These are phyloP conservation scores for Acanthoscelides obtectus DNA, from an alignment of 2,888 invertebrate species.

Conservation along the genomic window DNA sequence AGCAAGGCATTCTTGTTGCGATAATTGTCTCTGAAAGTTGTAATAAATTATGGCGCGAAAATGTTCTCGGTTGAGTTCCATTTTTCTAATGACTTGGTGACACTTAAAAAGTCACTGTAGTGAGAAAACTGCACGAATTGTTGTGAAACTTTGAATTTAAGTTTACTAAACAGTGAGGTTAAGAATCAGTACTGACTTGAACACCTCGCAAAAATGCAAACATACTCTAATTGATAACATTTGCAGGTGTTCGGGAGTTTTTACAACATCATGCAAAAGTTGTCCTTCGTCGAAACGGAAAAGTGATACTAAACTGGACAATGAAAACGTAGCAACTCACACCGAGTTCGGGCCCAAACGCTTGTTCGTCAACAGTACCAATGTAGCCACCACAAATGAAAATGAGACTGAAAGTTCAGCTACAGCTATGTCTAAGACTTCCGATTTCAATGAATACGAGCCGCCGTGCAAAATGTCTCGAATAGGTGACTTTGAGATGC, in stretches of 20 bases:
- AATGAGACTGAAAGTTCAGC: slow-evolving; percentile 28
- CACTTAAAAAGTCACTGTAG: too few species aligned
- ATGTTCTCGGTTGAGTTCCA: too few species aligned
- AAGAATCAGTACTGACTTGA: too few species aligned
- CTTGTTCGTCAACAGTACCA: slow-evolving; percentile 29
- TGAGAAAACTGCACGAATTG: too few species aligned
- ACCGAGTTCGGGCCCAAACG: slow-evolving; percentile 27
- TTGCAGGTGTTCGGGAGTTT: background rate
- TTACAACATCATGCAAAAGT: background rate
- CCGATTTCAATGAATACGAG: slow-evolving; percentile 29
- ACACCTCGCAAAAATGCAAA: too few species aligned
- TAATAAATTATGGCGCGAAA: too few species aligned
- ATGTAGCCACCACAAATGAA: background rate
- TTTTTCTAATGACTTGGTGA: too few species aligned
- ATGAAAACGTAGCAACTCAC: slow-evolving; percentile 28
- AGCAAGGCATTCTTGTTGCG: too few species aligned
- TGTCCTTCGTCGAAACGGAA: slow-evolving; percentile 24
- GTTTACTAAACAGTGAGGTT: too few species aligned
- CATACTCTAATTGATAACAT: too few species aligned
- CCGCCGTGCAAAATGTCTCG: slow-evolving; percentile 38
- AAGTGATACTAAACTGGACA: slow-evolving; percentile 27
- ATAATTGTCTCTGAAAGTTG: too few species aligned
- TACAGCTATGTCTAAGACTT: slow-evolving; percentile 35
- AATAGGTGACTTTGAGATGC: background rate
- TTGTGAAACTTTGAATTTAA: too few species aligned